Conservation (phyloP, 2,113 vertebrate genomes). For the Sturnira hondurensis region DNA sequence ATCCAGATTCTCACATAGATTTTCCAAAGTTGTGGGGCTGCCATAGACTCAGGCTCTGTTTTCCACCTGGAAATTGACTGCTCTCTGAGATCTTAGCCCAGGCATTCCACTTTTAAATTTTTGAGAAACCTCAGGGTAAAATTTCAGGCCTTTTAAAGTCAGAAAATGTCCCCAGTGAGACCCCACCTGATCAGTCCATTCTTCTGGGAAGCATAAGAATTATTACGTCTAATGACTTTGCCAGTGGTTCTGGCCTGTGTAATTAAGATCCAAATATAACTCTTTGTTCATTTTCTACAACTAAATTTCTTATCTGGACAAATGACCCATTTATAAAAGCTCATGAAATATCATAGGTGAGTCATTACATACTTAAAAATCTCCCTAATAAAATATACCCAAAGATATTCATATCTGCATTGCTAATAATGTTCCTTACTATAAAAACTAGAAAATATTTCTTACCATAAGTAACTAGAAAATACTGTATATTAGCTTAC, state of each 20-base stretch:
- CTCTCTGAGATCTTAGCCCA: not conserved
- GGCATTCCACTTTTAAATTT: not conserved
- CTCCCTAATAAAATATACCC: conserved; percentile 36
- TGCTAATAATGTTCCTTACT: conserved; percentile 39
- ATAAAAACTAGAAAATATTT: conserved; percentile 18
- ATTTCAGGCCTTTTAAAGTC: not conserved
- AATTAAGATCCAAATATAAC: conserved; percentile 71
- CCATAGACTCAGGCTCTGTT: not conserved
- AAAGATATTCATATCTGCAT: conserved; percentile 31
- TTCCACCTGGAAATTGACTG: not conserved
- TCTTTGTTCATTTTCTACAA: conserved; percentile 55
- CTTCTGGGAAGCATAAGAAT: conserved; percentile 50
- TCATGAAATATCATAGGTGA: conserved; percentile 58
- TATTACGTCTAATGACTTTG: conserved; percentile 64
- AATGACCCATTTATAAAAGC: conserved; percentile 66
- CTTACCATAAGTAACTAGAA: conserved; percentile 53
- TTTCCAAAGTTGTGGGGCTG: not conserved
- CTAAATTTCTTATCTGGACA: conserved; percentile 66
- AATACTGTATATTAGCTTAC: not conserved
- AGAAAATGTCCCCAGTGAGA: conserved; percentile 14
- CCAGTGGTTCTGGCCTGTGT: conserved; percentile 44
- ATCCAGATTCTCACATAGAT: not conserved
- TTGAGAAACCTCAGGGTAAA: not conserved
- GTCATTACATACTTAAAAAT: conserved; percentile 59
- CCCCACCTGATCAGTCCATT: not conserved